A percentile compares a stretch with the other conserved stretches of the same genome.
Conservation (phyloP, 2,113 vertebrate species). For the Platycercus adscitus region DNA sequence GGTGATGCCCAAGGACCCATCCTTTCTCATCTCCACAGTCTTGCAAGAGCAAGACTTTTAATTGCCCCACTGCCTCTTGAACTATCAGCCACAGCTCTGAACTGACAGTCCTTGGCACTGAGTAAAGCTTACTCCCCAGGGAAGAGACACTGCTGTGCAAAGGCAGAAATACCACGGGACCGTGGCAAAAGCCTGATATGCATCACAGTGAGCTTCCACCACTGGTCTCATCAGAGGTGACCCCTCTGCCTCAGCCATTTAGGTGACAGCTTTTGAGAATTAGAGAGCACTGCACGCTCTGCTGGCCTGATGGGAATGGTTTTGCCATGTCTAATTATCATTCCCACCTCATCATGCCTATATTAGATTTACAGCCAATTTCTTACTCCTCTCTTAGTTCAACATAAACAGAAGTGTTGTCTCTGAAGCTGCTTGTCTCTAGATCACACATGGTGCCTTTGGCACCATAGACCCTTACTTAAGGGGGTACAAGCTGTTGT, state of each 20-base stretch:
- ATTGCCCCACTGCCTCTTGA: rapidly evolving
- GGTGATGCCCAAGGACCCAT: not conserved
- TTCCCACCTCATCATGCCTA: not conserved
- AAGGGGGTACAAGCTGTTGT: rapidly evolving
- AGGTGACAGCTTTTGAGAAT: not conserved
- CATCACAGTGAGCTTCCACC: not conserved
- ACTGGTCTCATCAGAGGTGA: rapidly evolving
- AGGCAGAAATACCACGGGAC: not conserved
- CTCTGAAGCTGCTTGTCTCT: not conserved
- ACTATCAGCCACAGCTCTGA: too few species aligned
- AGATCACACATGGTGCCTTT: not conserved
- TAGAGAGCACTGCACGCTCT: not conserved
- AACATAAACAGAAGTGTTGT: rapidly evolving
- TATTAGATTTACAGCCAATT: not conserved
- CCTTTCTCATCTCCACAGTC: not conserved
- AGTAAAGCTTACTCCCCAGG: rapidly evolving
- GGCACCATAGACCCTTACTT: rapidly evolving
- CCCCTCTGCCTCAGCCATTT: not conserved
- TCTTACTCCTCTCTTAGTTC: not conserved
- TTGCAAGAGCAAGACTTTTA: rapidly evolving
- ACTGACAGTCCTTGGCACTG: not conserved
- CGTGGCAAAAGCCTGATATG: rapidly evolving
- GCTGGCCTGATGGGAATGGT: rapidly evolving
- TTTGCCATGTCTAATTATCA: not conserved
- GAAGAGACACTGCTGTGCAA: not conserved